phyloP scores from a whole-genome alignment of 2,797 vertebrate genomes.

The Rhinatrema bivittatum region DNA sequence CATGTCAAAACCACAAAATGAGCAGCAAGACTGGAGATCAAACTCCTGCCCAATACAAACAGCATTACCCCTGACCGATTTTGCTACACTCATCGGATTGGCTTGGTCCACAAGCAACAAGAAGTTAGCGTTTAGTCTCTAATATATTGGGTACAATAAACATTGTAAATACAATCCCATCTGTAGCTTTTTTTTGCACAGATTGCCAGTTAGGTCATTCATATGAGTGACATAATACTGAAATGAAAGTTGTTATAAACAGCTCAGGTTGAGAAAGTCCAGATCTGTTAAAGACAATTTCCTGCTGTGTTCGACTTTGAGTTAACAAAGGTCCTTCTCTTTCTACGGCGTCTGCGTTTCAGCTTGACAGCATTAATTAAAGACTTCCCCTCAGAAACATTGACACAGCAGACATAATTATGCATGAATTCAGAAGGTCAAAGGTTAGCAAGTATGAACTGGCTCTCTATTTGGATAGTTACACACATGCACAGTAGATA shows the following conservation, averaged over 20 bases:
- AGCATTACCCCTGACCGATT: too few relatives aligned
- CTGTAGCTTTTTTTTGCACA: too few relatives aligned
- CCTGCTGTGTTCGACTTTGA: slow-evolving; percentile 41
- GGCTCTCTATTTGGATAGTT: slow-evolving; percentile 15
- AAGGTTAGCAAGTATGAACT: slow-evolving; percentile 32
- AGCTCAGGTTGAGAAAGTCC: slow-evolving; percentile 43
- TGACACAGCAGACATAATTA: slow-evolving; percentile 23
- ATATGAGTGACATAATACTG: slow-evolving; percentile 28
- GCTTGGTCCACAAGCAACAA: too few relatives aligned
- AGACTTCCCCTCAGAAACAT: slow-evolving; percentile 23
- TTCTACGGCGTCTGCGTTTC: slow-evolving; percentile 21
- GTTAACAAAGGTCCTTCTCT: slow-evolving; percentile 40
- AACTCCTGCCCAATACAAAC: too few relatives aligned
- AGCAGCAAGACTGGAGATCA: too few relatives aligned
- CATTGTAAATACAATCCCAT: too few relatives aligned
- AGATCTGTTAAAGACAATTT: slow-evolving; percentile 42
- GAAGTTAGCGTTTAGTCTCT: too few relatives aligned
- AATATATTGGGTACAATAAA: too few relatives aligned
- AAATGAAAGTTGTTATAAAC: slow-evolving; percentile 23
- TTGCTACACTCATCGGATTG: too few relatives aligned
- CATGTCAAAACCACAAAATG: too few relatives aligned
- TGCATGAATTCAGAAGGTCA: slow-evolving; percentile 22
- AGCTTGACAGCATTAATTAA: slow-evolving; percentile 40
- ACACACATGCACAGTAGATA: slow-evolving; percentile 11
- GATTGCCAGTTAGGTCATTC: slow-evolving; percentile 5